Conservation (phyloP, 2,113 vertebrate species). For the Phodopus roborovskii region DNA sequence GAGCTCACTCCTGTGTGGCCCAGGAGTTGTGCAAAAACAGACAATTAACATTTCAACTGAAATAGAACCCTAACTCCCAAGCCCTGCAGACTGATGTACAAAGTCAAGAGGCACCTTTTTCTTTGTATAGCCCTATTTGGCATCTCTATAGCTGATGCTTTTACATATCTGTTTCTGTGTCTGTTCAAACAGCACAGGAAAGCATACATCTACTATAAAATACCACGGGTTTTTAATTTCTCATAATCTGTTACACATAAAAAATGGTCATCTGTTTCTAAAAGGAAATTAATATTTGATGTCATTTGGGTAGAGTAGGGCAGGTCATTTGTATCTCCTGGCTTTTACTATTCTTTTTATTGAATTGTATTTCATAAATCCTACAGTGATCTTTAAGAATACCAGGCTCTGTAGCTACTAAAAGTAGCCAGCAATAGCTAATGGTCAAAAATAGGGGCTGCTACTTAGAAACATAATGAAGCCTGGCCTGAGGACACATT, state of each 20-base stretch:
- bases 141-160: not conserved
- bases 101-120: not conserved
- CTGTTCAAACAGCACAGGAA: slow-evolving; percentile 7
- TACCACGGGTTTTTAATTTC: not conserved
- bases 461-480: not conserved
- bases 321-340: not conserved
- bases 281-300: slow-evolving; percentile 21
- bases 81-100: not conserved
- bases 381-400: not conserved
- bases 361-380: not conserved
- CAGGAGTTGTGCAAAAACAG: not conserved
- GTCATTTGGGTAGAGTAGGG: not conserved
- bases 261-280: not conserved
- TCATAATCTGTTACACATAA: not conserved
- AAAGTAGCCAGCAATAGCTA: not conserved
- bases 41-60: slow-evolving; percentile 31
- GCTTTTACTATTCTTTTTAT: not conserved
- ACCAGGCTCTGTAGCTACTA: not conserved
- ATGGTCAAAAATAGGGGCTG: not conserved
- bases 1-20: not conserved
- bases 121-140: not conserved
- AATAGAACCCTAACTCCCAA: slow-evolving; percentile 23
- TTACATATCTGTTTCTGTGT: not conserved
- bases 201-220: slow-evolving; percentile 6
- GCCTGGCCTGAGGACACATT: not conserved